These are phyloP conservation scores for Amblyornis subalaris DNA, from an alignment of 2,113 vertebrate species.

Conservation along the genomic window DNA sequence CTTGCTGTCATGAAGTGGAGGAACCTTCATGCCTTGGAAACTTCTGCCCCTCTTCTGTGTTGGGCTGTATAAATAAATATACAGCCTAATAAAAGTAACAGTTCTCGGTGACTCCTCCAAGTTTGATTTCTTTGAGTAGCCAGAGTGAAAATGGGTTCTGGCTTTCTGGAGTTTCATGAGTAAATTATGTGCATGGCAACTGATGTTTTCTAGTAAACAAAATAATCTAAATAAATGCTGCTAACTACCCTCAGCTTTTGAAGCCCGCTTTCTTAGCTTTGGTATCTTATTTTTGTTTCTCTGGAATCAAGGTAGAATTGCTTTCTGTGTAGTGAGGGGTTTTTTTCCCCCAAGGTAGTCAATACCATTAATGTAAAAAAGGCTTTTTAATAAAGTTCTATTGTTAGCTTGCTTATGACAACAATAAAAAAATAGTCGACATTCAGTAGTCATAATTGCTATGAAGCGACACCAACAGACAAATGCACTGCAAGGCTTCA, in stretches of 20 bases:
- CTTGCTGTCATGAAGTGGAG: neutral
- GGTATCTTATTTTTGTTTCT: neutral
- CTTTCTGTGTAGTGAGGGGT: neutral
- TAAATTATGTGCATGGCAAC: neutral
- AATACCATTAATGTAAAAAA: neutral
- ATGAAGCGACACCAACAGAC: neutral
- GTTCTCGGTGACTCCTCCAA: neutral
- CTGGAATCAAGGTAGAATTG: neutral
- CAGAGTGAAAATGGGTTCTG: neutral
- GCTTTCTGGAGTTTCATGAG: neutral
- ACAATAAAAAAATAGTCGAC: neutral
- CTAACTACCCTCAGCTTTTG: neutral
- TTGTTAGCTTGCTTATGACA: neutral
- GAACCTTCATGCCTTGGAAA: neutral
- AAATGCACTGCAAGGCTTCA: neutral
- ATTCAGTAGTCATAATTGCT: neutral
- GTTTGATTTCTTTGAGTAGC: neutral
- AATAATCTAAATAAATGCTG: neutral
- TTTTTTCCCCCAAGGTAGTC: neutral
- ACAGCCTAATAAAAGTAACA: rapidly evolving
- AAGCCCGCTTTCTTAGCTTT: neutral
- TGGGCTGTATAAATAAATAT: too few species aligned
- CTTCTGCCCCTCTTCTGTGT: rapidly evolving
- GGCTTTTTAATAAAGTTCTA: neutral
- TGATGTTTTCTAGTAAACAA: neutral